Percentiles rank a stretch among this genome's conserved stretches.
Evolutionary conservation across 2,888 invertebrate genomes (phyloP).

Genomic region (Congeria kusceri): DNA sequence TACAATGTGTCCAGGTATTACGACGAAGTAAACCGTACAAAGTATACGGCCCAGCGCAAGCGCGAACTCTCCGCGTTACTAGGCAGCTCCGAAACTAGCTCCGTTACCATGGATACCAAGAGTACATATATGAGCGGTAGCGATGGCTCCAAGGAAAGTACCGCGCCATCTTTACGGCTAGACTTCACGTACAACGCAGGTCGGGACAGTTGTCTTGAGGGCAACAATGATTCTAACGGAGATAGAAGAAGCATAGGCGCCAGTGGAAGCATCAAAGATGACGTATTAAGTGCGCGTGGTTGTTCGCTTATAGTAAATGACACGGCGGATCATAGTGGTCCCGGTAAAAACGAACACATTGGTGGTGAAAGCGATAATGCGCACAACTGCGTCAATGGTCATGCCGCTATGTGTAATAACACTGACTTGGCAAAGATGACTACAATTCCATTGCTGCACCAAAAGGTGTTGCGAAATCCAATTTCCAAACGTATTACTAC

Average conservation of each 20-base stretch:
- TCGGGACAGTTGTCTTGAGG: slow-evolving; percentile 9
- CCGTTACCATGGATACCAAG: neutral
- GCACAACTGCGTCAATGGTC: no score
- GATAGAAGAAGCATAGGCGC: slow-evolving; percentile 22
- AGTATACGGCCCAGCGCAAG: slow-evolving; percentile 74
- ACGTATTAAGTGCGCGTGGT: neutral
- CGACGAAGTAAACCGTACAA: slow-evolving; percentile 71
- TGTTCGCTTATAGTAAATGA: neutral
- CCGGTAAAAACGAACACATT: no score
- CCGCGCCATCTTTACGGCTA: slow-evolving; percentile 4
- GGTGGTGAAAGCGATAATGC: no score
- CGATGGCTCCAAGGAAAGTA: slow-evolving; percentile 13
- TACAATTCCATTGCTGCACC: no score
- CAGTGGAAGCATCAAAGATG: slow-evolving; percentile 41
- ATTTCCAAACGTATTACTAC: no score
- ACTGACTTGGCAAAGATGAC: no score
- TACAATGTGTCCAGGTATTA: slow-evolving; percentile 71
- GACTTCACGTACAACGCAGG: slow-evolving; percentile 5
- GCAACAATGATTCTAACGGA: slow-evolving; percentile 21
- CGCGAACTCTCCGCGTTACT: slow-evolving; percentile 70
- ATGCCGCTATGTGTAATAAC: no score
- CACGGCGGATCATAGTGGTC: neutral
- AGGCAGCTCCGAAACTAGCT: slow-evolving; percentile 50
- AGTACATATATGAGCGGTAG: slow-evolving; percentile 11
- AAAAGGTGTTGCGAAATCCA: no score